A percentile compares a stretch with the other conserved stretches of the same genome.
Evolutionary conservation across 2,797 vertebrate species (phyloP).

Genomic region (Schizopygopsis malacanthus): DNA sequence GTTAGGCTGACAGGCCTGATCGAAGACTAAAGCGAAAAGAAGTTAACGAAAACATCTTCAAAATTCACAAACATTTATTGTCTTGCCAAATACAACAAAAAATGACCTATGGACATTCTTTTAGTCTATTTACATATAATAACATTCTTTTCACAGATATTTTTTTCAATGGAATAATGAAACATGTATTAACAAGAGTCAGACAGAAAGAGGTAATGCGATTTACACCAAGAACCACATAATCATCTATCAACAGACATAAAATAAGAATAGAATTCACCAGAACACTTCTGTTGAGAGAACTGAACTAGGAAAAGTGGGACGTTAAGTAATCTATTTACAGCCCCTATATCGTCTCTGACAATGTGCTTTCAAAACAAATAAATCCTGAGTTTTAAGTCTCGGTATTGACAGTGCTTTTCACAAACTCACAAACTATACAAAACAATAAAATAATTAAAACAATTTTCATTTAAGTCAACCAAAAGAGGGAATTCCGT

Average conservation of each 20-base stretch:
- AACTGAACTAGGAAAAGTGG: conserved; percentile 59
- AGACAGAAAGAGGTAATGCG: conserved; percentile 77
- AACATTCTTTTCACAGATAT: conserved; percentile 85
- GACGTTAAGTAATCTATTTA: conserved; percentile 55
- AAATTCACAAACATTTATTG: conserved; percentile 99
- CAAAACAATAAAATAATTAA: conserved; percentile 76
- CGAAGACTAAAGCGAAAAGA: conserved; percentile 52
- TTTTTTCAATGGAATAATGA: conserved; percentile 81
- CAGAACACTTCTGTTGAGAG: conserved; percentile 70
- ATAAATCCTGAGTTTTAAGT: conserved; percentile 86
- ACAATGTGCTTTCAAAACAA: conserved; percentile 80
- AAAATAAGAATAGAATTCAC: conserved; percentile 76
- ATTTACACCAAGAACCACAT: conserved; percentile 78
- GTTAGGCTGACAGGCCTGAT: neutral
- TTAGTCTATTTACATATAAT: conserved; percentile 84
- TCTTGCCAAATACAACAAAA: conserved; percentile 88
- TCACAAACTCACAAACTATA: conserved; percentile 72
- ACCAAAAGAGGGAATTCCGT: conserved; percentile 62
- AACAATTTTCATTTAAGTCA: conserved; percentile 74
- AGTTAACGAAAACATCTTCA: conserved; percentile 64
- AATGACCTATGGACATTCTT: conserved; percentile 83
- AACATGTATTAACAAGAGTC: conserved; percentile 74
- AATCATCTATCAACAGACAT: conserved; percentile 80
- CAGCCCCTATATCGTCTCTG: conserved; percentile 69
- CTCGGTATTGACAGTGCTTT: conserved; percentile 81